Evolutionary conservation across 2,113 vertebrate species (phyloP), one percentile per base, ranked within the genome.

Genomic region (Oreamnos americanus): DNA sequence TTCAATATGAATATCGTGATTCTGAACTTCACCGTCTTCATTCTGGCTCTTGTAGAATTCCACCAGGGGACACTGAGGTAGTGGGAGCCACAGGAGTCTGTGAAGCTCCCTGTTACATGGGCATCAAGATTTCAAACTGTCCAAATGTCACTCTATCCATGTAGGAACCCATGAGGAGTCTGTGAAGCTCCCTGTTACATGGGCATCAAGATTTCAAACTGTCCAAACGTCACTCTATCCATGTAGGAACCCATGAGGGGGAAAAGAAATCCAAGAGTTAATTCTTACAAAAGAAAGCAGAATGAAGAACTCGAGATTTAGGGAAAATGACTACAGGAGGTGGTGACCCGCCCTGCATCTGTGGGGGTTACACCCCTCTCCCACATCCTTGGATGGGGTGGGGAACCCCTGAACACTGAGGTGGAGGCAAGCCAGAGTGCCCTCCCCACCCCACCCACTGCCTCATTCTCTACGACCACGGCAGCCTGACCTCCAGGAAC

Each of bases 381-480:
- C 62, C n/a, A 86, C 16, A 12, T 12, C 30, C 83, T 58, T 53
- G 39, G 25, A 45, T 6, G 5, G 15, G 12, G 36, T 10, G 14
- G 30, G 7, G 26, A 36, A 71, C n/a, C 21, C 19, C 76, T 26
- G 51, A 26, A 36, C 19, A 83, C 43, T 5, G 45, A 57, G 9
- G 45, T 21, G 19, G 36, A 58, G 26, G 53, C 43, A 13, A 39
- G 62, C 39, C 11, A 21, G 39, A 47, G 21, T 1, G 26, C 36
- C 36, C 43, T 58, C 60, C 6, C 26, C 15, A 4, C 16, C n/a
- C 19, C 0, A 7, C 67, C n/a, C 19, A 6, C n/a, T 74, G 33
- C 19, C 47, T 14, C 7, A 2, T 17, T 13, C 6, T 53, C 17
- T 1, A 2, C 12, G 2, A 21, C 26, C 51, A 16, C 0, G 11